These are phyloP conservation scores for Rhagium mordax DNA, from an alignment of 2,888 invertebrate species.

Conservation along the genomic window DNA sequence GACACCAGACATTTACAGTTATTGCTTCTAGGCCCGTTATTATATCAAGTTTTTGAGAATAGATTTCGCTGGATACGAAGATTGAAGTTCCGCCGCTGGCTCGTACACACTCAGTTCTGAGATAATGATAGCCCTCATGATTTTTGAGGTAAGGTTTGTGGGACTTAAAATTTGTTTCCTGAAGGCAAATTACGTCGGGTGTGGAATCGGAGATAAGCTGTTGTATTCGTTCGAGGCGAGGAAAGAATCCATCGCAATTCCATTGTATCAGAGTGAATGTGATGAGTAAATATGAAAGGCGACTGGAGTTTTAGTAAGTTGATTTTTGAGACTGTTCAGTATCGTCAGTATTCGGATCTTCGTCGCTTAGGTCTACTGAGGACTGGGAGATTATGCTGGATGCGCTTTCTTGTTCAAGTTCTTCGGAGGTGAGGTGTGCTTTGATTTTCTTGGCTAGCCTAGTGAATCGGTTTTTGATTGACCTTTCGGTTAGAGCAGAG, in stretches of 20 bases:
- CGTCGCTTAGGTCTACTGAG: slow-evolving; percentile 1
- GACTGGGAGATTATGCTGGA: not conserved
- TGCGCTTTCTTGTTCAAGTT: slow-evolving; percentile 9
- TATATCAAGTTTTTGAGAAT: too few relatives aligned
- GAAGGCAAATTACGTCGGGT: slow-evolving; percentile 38
- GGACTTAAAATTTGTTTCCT: slow-evolving; percentile 42
- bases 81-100: too few relatives aligned
- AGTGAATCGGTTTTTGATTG: slow-evolving; percentile 37
- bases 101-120: too few relatives aligned
- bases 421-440: slow-evolving; percentile 6
- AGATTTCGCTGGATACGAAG: too few relatives aligned
- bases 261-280: too few relatives aligned
- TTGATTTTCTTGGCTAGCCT: slow-evolving; percentile 31
- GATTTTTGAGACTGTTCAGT: slow-evolving; percentile 1
- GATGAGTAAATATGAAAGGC: not conserved
- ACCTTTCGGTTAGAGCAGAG: slow-evolving; percentile 28
- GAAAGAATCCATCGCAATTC: too few relatives aligned
- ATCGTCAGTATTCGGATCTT: not conserved
- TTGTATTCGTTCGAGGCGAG: too few relatives aligned
- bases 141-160: slow-evolving; percentile 36
- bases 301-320: not conserved
- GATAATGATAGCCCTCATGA: too few relatives aligned
- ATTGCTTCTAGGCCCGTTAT: too few relatives aligned
- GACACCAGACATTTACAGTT: too few relatives aligned
- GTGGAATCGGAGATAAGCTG: slow-evolving; percentile 25